Evolutionary conservation across 2,113 vertebrate genomes (phyloP), one percentile per base, ranked within the genome.

Genomic region (Amazona vittata): DNA sequence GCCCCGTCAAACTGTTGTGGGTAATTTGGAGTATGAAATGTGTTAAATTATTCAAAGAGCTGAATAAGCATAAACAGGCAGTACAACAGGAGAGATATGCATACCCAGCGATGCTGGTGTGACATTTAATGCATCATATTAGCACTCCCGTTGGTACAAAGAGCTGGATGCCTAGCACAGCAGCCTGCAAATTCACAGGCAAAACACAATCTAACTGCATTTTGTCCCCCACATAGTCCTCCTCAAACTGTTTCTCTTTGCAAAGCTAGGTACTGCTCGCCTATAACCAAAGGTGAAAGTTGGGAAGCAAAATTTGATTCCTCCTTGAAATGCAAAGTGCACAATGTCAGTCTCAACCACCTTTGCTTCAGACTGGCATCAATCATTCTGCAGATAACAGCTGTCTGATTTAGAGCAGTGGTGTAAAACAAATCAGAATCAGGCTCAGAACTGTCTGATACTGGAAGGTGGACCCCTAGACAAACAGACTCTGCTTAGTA

Each of bases 81-180:
- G 97, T 97, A 97, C 97, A 97, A 97, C 96, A 55, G 96, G 96
- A 97, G 96, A 98, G 97, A 97, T 86, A 97, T 97, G 98, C 98
- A 98, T 94, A 98, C 97, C 98, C 98, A 98, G 99, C 97, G 95
- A 98, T 94, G 98, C 98, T 90, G 90, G 97, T 90, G 95, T 99
- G 99, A 99, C 99, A 99, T 98, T 98, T 98, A 98, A 98, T 99
- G 98, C 97, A 99, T 99, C 99, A 99, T 98, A 98, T 98, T 98
- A 98, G 97, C 98, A 97, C 98, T 98, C 98, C 98, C 97, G 98
- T 98, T 98, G 98, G 97, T 97, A 93, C 86, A 97, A 94, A 97
- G 94, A 97, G 92, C 98, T 96, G 98, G 96, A 97, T 95, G 64
- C 96, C 67, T 59, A 41, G 96, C 85, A 92, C 94, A 91, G 74